Base-by-base conservation (phyloP, 2,888 invertebrate species). In the Lysandra bellargus region DNA sequence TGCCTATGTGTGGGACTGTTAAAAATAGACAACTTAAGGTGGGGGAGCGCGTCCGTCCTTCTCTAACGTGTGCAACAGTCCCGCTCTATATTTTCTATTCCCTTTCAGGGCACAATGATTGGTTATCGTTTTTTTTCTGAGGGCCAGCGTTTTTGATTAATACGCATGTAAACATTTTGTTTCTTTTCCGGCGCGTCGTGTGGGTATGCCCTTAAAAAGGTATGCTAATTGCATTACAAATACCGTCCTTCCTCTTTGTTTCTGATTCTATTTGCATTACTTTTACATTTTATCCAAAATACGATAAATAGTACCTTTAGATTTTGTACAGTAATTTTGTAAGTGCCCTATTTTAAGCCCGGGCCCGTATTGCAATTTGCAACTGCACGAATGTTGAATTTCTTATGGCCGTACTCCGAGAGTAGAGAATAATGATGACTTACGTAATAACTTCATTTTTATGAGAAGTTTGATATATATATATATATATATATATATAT, bases 101-200 rank as follows among this genome's bases (percentile, higher is more conserved):
- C 76, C 75, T 79, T 79, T 73, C 76, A 77, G 76, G 80, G 78
- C 79, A 79, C 79, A 75, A 75, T 72, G 79, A 79, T 80, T 80
- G 80, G 79, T 78, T 78, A 79, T 78, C 78, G 72, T 80, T 78
- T 78, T 78, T 78, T 80, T 49, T 79, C 75, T 64, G n/a, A 78
- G 80, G 80, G 79, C 74, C 23, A 9, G 61, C 40, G 77, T 64
- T 53, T 81, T 81, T 81, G 79, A 81, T 80, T 81, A 81, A 81
- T 79, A 69, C 76, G 76, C 76, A 57, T 76, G 76, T 76, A 76
- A 76, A 76, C 57, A 76, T 76, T 60, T 64, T 80, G 74, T 74
- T 80, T 73, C 61, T 61, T 64, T 73, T 79, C 44, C 57, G 69
- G 40, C 53, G 49, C 33, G 76, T 76, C 53, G 30, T 53, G 37